Conservation (phyloP, 2,888 invertebrate genomes). For the Cheilosia pagana region DNA sequence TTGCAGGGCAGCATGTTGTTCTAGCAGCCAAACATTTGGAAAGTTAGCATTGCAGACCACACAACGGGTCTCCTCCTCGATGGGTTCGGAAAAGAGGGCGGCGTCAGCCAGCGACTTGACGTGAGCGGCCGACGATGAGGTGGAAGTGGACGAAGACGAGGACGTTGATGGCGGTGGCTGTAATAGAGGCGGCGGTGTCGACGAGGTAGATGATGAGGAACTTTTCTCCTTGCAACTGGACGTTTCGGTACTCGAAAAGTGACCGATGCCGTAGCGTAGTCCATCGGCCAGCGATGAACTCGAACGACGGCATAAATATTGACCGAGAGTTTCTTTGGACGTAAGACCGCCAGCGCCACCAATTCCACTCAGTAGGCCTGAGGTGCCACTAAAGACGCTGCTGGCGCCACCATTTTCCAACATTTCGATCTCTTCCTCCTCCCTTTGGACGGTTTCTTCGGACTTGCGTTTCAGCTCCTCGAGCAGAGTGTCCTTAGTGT, state of each 20-base stretch:
- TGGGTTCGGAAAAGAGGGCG: constrained; percentile 82
- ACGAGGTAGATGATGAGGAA: constrained; percentile 83
- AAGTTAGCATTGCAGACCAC: constrained; percentile 94
- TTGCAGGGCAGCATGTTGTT: constrained; percentile 93
- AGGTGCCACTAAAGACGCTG: constrained; percentile 51
- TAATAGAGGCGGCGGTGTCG: constrained; percentile 81
- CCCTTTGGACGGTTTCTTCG: constrained; percentile 78
- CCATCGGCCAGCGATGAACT: constrained; percentile 78
- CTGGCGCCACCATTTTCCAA: constrained; percentile 75
- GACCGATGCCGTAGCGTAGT: constrained; percentile 77
- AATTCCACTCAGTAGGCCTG: constrained; percentile 47
- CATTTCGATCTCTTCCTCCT: constrained; percentile 76
- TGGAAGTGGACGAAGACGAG: constrained; percentile 83
- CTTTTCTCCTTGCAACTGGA: constrained; percentile 83
- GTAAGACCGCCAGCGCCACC: constrained; percentile 77
- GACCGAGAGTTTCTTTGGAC: constrained; percentile 79
- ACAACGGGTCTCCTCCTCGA: constrained; percentile 86
- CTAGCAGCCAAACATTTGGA: constrained; percentile 93
- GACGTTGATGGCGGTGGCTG: constrained; percentile 79
- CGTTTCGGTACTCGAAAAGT: constrained; percentile 79
- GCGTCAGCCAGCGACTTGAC: constrained; percentile 77
- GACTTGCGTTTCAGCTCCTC: constrained; percentile 77
- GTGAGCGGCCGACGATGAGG: constrained; percentile 78
- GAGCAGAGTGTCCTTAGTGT: constrained; percentile 76
- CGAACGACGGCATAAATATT: constrained; percentile 78